Evolutionary conservation across 1,140 invertebrate species (phyloP).

Genomic region (Stenopsyche tienmushanensis): DNA sequence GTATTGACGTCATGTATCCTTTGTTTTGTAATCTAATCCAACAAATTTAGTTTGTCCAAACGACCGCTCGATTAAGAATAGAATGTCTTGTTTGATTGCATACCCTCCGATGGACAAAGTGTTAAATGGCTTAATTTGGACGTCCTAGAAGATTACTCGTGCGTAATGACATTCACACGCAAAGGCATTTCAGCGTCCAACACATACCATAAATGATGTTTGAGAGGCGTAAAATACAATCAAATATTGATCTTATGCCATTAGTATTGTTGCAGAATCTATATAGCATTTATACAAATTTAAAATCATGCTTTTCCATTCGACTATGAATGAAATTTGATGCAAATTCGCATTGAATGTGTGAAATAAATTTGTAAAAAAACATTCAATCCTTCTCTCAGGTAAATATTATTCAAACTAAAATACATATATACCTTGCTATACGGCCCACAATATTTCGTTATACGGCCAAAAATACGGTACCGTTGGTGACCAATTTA

Average conservation of each 20-base stretch:
- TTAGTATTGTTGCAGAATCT: too few relatives aligned
- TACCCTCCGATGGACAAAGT: not conserved
- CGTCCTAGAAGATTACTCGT: not conserved
- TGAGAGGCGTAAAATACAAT: not conserved
- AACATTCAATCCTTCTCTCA: too few relatives aligned
- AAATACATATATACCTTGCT: too few relatives aligned
- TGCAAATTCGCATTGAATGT: too few relatives aligned
- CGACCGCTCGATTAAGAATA: not conserved
- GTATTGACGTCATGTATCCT: not conserved
- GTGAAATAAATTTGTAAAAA: too few relatives aligned
- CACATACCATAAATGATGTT: not conserved
- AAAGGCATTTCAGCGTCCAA: not conserved
- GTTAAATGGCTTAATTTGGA: slow-evolving; percentile 2
- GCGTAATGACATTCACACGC: not conserved
- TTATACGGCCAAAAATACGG: too few relatives aligned
- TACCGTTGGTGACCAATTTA: too few relatives aligned
- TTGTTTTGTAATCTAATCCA: slow-evolving; percentile 12
- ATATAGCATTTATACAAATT: not conserved
- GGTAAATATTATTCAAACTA: too few relatives aligned
- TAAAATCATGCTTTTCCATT: not conserved
- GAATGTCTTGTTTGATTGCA: not conserved
- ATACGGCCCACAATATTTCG: too few relatives aligned
- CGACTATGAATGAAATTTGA: not conserved
- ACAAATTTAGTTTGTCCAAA: not conserved
- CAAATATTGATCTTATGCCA: too few relatives aligned